Base-by-base conservation (phyloP, 2,113 vertebrate genomes). In the Chloebia gouldiae region DNA sequence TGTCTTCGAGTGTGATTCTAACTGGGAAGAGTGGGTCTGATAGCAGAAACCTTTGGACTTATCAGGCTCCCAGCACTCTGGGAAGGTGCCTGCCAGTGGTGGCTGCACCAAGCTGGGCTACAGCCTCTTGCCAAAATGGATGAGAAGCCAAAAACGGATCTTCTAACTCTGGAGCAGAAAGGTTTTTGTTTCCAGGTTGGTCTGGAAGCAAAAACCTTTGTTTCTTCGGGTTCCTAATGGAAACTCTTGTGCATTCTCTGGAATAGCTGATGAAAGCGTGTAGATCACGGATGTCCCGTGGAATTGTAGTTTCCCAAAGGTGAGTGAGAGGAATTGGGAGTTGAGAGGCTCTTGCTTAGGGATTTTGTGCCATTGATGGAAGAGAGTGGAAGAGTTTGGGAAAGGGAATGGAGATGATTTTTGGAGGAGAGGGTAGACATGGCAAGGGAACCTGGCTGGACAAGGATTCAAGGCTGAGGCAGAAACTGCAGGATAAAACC, bases 61-160 rank as follows among this genome's bases (percentile, higher is more conserved):
- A 86, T 35, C 92, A 86, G 69, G 89, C 81, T 88, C 73, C 76
- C 60, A 51, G 50, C 56, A 73, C 82, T 35, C 88, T 66, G 60
- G 93, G 92, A 60, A 63, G 1, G 6, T 39, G 5, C 50, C 42
- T 87, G 84, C 53, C 65, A 28, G 72, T 2, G 15, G 69, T 88
- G 83, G 49, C 71, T 64, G 33, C 81, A 40, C 80, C 49, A 28
- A 16, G 28, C 11, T 76, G 77, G 37, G 76, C 64, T 45, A 0
- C 69, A 49, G 59, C 79, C 61, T 64, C 51, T 40, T 87, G 88
- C 80, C 91, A 88, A 57, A 59, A 78, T 1, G 7, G 19, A 9
- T 35, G 73, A 71, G 64, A 54, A 73, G 15, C 47, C 59, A 2
- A 24, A 75, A 75, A 54, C 11, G 0, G 15, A 4, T 25, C 51